Evolutionary conservation across 1,140 invertebrate genomes (phyloP), one percentile per base, ranked within the genome.

Genomic region (Penaeus japonicus): DNA sequence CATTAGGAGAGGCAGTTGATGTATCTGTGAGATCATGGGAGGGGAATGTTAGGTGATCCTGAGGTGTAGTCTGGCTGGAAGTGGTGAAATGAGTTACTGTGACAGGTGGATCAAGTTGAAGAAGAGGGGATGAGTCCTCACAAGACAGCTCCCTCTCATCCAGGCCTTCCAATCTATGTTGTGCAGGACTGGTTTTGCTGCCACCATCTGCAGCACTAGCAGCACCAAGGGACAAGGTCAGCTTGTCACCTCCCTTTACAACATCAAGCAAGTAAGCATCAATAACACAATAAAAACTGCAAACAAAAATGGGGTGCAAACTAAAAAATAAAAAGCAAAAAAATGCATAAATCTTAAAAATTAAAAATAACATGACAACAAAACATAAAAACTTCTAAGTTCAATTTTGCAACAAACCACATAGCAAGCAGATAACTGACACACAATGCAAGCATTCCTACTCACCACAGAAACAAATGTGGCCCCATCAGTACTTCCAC

Each of bases 381-480:
- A 84, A 53, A 84, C 47, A 47, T 39, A 75, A 39, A 53, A 75
- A 32, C 62, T 24, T 24, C 32, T 15, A 15, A 20, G 5, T 24
- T 24, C 39, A 55, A 84, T 47, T 35, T 30, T 73, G 62, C 22
- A 73, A 27, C 3, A 84, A 10, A 70, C 59, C 15, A 20, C 47
- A 82, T 18, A 62, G 53, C 53, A 78, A 39, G 10, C 15, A 35
- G 20, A 78, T 7, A 47, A 47, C 15, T 47, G 10, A 47, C 47
- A 47, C 15, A 47, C 10, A 47, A 12, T 0, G 0, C 47, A 47
- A 47, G 47, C 47, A 5, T 2, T 57, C 77, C 24, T 27, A 82
- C 87, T 88, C 35, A 88, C 87, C 87, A 88, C 87, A 62, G 87
- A 82, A 2, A 88, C 80, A 88, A 88, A 88, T 47, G 87, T 88